Base-by-base conservation (phyloP, 2,888 invertebrate species). In the Rhagonycha fulva region DNA sequence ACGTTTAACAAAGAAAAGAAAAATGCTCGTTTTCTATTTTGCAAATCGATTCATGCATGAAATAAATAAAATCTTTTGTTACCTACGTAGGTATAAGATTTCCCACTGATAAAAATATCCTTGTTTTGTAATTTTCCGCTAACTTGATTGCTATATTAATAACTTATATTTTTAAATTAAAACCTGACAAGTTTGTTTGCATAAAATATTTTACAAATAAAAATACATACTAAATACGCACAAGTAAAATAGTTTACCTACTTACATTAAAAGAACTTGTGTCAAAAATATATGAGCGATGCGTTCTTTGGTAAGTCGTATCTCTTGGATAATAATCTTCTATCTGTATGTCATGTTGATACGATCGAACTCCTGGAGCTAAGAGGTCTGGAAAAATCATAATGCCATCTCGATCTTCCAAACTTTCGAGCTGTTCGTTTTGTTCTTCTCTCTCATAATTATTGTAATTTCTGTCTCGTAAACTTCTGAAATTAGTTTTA, bases 321-420 rank as follows among this genome's bases (percentile, higher is more conserved):
- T 84, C 85, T 79, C 84, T 84, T 71, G 83, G 82, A 75, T 85
- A 86, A 74, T 85, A 85, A 78, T 86, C 85, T 47, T 85, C 84
- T 62, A 85, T 81, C 77, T 84, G 83, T 68, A 83, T 80, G 71
- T 84, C 82, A 69, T 84, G 84, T 26, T 78, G 77, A 74, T 78
- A 81, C 47, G 83, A 80, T 68, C 84, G 82, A 74, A 86, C 81
- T 76, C 87, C 85, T 70, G 88, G 87, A 70, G 87, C 87, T 79
- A 88, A 81, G 71, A 87, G 82, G 82, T 88, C 87, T 23, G 88
- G 88, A 81, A 87, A 87, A 67, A 88, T 83, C 80, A 88, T 83
- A 77, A 88, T 81, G 28, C 86, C 85, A 72, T 82, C 81, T 68
- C 82, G 81, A 69, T 78, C 82, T 77, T 79, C 77, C 72, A 82